Evolutionary conservation across 2,888 invertebrate species (phyloP), one percentile per base, ranked within the genome.

Genomic region (Patella pellucida): DNA sequence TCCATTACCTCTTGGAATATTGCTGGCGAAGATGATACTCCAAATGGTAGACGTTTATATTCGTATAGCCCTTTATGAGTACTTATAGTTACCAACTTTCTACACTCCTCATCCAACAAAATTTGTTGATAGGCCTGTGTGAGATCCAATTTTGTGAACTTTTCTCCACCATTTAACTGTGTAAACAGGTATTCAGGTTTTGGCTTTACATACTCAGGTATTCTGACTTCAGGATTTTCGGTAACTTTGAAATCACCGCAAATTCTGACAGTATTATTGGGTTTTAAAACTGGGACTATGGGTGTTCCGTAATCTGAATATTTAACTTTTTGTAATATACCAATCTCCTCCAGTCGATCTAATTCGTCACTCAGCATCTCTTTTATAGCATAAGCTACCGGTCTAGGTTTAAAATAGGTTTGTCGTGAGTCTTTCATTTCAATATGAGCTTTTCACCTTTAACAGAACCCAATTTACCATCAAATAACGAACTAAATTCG

Each of bases 1-100:
- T 85, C 85, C 84, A 85, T 81, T 14, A 78, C 73, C 0, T 68
- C 3, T 69, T 84, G 82, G 68, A 82, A 82, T n/a, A 82, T 76
- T 12, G 41, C 74, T 31, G 79, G 79, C 1, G 79, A 75, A 9
- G 78, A 72, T 12, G 75, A 77, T 4, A 83, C 76, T 7, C 79
- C 81, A 76, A 71, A 84, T 5, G 78, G 79, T 23, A 82, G 52
- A 14, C 81, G 52, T 9, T 71, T 76, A 68, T 81, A 83, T 1
- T 50, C 23, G 68, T 75, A 81, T 3, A 84, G 73, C 11, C 83
- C 83, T 68, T 79, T 73, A 56, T 75, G 79, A 14, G 83, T 83
- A 69, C 83, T 84, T 51, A 84, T 83, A 0, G 80, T 77, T 2
- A 73, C 51, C 23, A 78, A 75, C 23, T 74, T 19, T 62, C 78